Conservation (phyloP, 2,797 vertebrate genomes). For the Amniataba percoides region DNA sequence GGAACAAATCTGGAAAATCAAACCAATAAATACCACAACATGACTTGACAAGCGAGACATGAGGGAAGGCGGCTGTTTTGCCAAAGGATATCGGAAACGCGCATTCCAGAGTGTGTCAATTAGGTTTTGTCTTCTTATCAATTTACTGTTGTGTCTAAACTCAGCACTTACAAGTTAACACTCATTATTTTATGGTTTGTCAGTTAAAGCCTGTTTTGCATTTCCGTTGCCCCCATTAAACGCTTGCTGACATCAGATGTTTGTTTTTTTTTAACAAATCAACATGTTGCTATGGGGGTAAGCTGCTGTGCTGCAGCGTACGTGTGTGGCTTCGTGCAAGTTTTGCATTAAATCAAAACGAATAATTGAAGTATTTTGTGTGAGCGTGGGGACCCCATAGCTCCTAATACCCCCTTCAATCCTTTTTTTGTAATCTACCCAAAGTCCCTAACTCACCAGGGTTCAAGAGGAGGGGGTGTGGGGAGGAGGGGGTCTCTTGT, state of each 20-base stretch:
- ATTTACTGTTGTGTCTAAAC: conserved; percentile 36
- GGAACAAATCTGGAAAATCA: conserved; percentile 72
- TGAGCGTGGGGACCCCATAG: conserved; percentile 45
- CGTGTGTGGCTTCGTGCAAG: conserved; percentile 23
- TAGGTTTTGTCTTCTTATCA: conserved; percentile 40
- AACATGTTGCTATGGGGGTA: not conserved
- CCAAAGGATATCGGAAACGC: conserved; percentile 75
- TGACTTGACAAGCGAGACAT: conserved; percentile 84
- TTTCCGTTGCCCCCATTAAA: not conserved
- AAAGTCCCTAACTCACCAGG: conserved; percentile 76
- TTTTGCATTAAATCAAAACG: conserved; percentile 18
- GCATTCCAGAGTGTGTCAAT: conserved; percentile 70
- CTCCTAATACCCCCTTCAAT: conserved; percentile 61
- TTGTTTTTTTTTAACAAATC: conserved; percentile 6
- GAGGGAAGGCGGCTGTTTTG: conserved; percentile 74
- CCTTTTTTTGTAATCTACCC: conserved; percentile 77
- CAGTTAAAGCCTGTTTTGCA: not conserved
- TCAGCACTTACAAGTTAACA: conserved; percentile 11
- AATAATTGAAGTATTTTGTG: conserved; percentile 46
- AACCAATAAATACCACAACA: conserved; percentile 85
- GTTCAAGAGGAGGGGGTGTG: conserved; percentile 29
- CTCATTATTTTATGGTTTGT: conserved; percentile 12
- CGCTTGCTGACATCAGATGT: not conserved
- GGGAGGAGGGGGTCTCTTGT: conserved; percentile 51
- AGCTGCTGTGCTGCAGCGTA: conserved; percentile 13